phyloP scores from a whole-genome alignment of 1,140 invertebrate species.

The Drosophila sp. region DNA sequence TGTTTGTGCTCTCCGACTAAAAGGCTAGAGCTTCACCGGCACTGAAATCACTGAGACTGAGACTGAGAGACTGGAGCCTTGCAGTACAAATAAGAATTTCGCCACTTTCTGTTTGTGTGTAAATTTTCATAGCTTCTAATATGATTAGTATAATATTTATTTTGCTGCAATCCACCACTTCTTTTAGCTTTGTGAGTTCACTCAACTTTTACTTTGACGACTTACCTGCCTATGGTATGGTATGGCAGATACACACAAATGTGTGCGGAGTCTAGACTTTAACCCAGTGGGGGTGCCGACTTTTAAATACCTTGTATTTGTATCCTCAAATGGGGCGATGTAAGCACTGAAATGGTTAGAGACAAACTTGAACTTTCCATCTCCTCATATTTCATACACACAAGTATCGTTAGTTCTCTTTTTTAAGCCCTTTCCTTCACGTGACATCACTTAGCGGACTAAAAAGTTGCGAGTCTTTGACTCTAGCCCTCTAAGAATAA shows the following conservation, averaged over 20 bases:
- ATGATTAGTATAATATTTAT: constrained; percentile 25
- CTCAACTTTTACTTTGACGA: constrained; percentile 63
- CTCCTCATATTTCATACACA: too few species aligned
- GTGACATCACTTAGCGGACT: too few species aligned
- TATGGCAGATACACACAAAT: neutral
- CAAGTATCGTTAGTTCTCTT: too few species aligned
- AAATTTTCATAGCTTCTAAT: constrained; percentile 10
- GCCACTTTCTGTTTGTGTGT: neutral
- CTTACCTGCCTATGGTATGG: constrained; percentile 51
- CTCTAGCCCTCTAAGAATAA: too few species aligned
- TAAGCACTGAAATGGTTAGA: neutral
- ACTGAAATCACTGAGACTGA: neutral
- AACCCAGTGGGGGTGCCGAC: neutral
- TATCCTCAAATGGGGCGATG: neutral
- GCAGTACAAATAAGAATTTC: neutral
- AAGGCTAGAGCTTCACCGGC: neutral
- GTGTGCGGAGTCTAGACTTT: constrained; percentile 3
- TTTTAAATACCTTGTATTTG: neutral
- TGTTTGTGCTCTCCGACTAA: neutral
- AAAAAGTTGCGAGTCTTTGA: too few species aligned
- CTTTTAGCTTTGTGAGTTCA: constrained; percentile 58
- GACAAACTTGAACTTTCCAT: neutral
- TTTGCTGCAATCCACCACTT: constrained; percentile 6
- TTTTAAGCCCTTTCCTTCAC: too few species aligned
- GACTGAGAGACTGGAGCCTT: too few species aligned